Conservation (phyloP, 2,113 vertebrate species). For the Mystacornis crossleyi region DNA sequence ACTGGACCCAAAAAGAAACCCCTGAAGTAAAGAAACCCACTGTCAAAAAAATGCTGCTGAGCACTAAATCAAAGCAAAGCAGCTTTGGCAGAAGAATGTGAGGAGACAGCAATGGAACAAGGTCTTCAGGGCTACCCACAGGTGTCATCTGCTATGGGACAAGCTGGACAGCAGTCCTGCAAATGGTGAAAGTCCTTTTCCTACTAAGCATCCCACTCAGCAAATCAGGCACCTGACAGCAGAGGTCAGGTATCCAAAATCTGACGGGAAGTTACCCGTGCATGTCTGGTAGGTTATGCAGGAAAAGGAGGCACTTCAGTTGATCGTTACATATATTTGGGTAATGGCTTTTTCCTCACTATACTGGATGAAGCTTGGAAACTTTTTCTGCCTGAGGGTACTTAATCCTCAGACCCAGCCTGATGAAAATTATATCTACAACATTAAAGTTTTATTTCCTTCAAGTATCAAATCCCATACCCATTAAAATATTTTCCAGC, state of each 20-base stretch:
- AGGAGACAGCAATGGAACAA: neutral
- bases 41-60: neutral
- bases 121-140: neutral
- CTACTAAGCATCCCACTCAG: neutral
- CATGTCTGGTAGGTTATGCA: neutral
- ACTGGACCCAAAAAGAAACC: neutral
- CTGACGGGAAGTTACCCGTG: neutral
- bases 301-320: neutral
- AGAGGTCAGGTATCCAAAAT: neutral
- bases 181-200: neutral
- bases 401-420: neutral
- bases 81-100: neutral
- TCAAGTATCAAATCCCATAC: neutral
- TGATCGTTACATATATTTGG: neutral
- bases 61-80: neutral
- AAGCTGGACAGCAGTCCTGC: neutral
- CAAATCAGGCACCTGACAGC: neutral
- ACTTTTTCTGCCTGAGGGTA: neutral
- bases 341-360: neutral
- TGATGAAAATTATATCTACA: neutral
- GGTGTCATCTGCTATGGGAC: neutral
- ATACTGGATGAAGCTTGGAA: neutral
- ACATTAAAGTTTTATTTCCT: conserved; percentile 14
- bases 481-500: conserved; percentile 21
- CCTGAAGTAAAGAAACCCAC: neutral